Percentiles rank a stretch among this genome's conserved stretches.
phyloP scores from a whole-genome alignment of 2,888 invertebrate genomes.

The Tachina grossa region DNA sequence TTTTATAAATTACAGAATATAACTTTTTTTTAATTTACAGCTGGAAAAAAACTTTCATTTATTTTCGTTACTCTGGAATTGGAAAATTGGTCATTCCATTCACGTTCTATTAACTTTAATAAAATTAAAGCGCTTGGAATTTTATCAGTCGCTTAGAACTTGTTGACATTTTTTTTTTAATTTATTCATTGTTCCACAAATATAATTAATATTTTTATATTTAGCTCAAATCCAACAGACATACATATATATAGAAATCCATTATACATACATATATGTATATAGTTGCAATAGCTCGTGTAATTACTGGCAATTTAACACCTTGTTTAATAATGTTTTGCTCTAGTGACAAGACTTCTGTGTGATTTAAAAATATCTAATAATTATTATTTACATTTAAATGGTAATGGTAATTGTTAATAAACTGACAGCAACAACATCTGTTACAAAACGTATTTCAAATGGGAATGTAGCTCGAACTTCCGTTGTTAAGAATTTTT shows the following conservation, averaged over 20 bases:
- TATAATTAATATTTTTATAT: background rate
- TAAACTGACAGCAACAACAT: background rate
- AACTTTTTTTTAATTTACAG: too few species aligned
- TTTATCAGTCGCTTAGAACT: constrained; percentile 15
- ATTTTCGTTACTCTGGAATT: background rate
- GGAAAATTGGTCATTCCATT: background rate
- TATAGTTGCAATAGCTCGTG: constrained; percentile 7
- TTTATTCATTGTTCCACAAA: background rate
- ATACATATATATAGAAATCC: background rate
- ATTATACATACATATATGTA: background rate
- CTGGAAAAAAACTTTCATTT: background rate
- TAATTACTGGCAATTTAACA: constrained; percentile 58
- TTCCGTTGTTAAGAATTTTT: background rate
- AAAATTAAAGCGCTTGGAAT: constrained; percentile 11
- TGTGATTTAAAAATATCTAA: background rate
- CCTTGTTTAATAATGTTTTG: constrained; percentile 52
- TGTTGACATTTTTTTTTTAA: constrained; percentile 11
- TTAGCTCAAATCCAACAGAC: background rate
- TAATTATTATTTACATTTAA: constrained; percentile 21
- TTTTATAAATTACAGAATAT: too few species aligned
- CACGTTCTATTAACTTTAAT: constrained; percentile 55
- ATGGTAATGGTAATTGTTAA: constrained; percentile 31
- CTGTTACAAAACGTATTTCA: background rate
- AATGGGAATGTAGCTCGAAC: background rate
- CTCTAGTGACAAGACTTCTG: constrained; percentile 40